These are phyloP conservation scores for Mythimna vitellina DNA, from an alignment of 2,888 invertebrate genomes.

Conservation along the genomic window DNA sequence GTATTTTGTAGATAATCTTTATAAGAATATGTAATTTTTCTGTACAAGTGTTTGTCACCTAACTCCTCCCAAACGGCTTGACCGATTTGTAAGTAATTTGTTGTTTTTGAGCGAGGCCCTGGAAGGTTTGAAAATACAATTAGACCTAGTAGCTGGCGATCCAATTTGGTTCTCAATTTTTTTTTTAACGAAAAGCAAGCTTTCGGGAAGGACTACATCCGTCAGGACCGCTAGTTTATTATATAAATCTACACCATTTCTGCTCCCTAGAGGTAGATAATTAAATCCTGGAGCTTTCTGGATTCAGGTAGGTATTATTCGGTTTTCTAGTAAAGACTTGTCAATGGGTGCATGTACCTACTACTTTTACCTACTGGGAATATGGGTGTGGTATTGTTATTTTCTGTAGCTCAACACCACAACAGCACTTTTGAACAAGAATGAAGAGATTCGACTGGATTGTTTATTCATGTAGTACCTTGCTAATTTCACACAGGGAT, in stretches of 20 bases:
- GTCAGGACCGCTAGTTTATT: no score
- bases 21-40: no score
- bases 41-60: no score
- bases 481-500: conserved; percentile 19
- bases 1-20: no score
- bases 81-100: no score
- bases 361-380: neutral
- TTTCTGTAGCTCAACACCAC: neutral
- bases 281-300: neutral
- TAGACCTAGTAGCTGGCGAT: no score
- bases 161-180: no score
- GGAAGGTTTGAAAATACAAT: no score
- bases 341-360: neutral
- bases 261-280: neutral
- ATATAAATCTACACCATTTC: neutral
- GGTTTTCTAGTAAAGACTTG: neutral
- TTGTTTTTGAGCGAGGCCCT: no score
- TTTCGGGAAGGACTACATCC: neutral
- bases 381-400: neutral
- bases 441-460: conserved; percentile 8
- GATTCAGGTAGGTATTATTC: neutral
- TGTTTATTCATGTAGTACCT: conserved; percentile 39
- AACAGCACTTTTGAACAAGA: neutral
- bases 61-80: no score
- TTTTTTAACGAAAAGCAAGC: no score